phyloP scores from a whole-genome alignment of 2,888 invertebrate genomes.

The Lasius fuliginosus region DNA sequence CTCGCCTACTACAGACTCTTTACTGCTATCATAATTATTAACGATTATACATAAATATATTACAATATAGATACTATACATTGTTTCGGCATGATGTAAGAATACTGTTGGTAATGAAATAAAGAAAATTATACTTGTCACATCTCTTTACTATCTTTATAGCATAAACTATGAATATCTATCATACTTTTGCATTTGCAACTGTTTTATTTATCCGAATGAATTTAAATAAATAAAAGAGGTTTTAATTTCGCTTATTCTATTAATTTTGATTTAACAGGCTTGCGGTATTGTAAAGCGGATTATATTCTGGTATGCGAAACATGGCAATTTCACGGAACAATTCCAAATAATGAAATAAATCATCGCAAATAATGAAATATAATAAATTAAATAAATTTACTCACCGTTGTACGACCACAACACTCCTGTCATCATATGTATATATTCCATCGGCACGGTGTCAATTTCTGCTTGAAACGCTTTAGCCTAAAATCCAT shows the following conservation, averaged over 20 bases:
- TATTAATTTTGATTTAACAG: constrained; percentile 34
- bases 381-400: constrained; percentile 36
- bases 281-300: constrained; percentile 27
- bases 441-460: constrained; percentile 10
- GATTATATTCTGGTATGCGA: constrained; percentile 2
- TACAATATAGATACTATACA: constrained; percentile 81
- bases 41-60: constrained; percentile 74
- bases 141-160: not conserved
- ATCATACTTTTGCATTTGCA: not conserved
- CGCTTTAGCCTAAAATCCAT: constrained; percentile 37
- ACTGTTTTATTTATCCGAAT: not conserved
- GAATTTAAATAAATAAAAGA: constrained; percentile 11
- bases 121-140: constrained; percentile 83
- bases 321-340: constrained; percentile 24
- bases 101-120: constrained; percentile 83
- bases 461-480: constrained; percentile 44
- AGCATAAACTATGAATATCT: not conserved
- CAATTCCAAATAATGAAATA: constrained; percentile 15
- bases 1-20: constrained; percentile 82
- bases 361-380: constrained; percentile 27
- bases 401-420: constrained; percentile 21
- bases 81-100: constrained; percentile 83
- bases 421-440: constrained; percentile 2
- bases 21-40: constrained; percentile 81
- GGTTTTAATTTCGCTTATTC: not conserved